Percentiles rank a stretch among this genome's conserved stretches.
Evolutionary conservation across 2,888 invertebrate species (phyloP).

Genomic region (Orthosia gracilis): DNA sequence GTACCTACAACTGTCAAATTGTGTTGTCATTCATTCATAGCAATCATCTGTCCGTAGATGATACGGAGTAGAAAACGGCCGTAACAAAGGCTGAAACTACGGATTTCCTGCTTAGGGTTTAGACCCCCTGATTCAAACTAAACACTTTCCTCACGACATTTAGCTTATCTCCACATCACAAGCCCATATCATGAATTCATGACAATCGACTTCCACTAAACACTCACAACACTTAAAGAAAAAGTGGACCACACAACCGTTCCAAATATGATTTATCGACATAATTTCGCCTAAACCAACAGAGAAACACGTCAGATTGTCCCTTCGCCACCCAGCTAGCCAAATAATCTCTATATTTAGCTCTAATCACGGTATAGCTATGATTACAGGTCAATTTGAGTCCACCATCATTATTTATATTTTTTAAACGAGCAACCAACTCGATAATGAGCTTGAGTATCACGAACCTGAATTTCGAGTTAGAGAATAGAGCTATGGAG

Average conservation of each 20-base stretch:
- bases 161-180: no score
- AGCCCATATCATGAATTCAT: no score
- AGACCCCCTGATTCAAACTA: no score
- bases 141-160: no score
- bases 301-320: slow-evolving; percentile 48
- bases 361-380: slow-evolving; percentile 83
- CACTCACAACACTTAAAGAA: background rate
- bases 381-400: slow-evolving; percentile 89
- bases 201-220: background rate
- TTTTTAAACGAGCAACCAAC: slow-evolving; percentile 88
- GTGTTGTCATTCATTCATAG: no score
- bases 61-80: no score
- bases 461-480: slow-evolving; percentile 79
- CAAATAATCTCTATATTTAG: slow-evolving; percentile 89
- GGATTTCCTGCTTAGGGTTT: no score
- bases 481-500: slow-evolving; percentile 70
- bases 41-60: no score
- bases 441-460: slow-evolving; percentile 88
- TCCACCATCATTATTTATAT: slow-evolving; percentile 87
- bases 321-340: slow-evolving; percentile 63
- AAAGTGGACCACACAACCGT: slow-evolving; percentile 36
- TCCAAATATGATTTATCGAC: slow-evolving; percentile 46
- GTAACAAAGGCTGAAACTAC: no score
- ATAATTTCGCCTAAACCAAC: slow-evolving; percentile 42
- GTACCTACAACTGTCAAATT: no score